Percentiles rank a stretch among this genome's conserved stretches.
phyloP scores from a whole-genome alignment of 2,113 vertebrate genomes.

The Barnardius zonarius region DNA sequence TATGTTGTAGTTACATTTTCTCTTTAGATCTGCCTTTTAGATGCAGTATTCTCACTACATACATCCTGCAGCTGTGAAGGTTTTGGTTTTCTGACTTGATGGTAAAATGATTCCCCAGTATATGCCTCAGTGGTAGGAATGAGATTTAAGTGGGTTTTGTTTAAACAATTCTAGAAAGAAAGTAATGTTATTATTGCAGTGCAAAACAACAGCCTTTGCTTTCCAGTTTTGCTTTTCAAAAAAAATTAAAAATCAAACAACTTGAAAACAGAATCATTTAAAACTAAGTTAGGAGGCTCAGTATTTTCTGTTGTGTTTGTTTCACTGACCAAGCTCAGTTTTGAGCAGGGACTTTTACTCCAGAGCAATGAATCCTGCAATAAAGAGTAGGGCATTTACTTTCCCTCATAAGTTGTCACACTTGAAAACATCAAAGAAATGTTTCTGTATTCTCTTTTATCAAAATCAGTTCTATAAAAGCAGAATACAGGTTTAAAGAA shows the following conservation, averaged over 20 bases:
- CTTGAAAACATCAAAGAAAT: conserved; percentile 18
- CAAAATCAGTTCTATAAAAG: conserved; percentile 54
- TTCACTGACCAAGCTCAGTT: neutral
- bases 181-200: neutral
- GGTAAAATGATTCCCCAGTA: neutral
- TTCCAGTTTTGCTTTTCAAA: neutral
- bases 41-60: neutral
- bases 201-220: neutral
- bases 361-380: neutral
- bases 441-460: conserved; percentile 37
- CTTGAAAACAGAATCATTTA: neutral
- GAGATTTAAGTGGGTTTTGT: neutral
- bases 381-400: neutral
- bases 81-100: neutral
- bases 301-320: neutral
- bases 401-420: conserved; percentile 20
- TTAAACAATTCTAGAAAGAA: neutral
- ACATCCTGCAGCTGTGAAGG: neutral
- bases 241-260: neutral
- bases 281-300: neutral
- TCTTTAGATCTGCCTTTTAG: neutral
- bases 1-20: neutral
- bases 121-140: neutral
- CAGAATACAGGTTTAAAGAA: conserved; percentile 42
- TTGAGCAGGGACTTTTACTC: neutral